These are phyloP conservation scores for Anarhynchus alexandrinus DNA, from an alignment of 2,113 vertebrate species.

Conservation along the genomic window DNA sequence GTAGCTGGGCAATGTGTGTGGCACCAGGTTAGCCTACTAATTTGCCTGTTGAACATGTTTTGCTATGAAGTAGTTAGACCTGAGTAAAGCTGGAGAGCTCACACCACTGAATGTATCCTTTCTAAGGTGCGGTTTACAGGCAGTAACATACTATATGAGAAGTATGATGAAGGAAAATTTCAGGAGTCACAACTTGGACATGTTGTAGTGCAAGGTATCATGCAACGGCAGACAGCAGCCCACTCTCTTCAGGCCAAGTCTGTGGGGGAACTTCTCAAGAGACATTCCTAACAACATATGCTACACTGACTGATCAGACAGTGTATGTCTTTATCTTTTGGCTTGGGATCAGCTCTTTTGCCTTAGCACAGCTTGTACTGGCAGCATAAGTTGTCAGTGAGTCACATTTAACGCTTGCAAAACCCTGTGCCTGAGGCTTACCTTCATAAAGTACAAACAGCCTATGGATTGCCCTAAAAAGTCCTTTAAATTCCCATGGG, in stretches of 20 bases:
- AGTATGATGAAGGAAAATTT: not conserved
- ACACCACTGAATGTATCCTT: not conserved
- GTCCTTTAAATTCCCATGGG: not conserved
- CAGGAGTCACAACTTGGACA: not conserved
- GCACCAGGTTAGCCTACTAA: not conserved
- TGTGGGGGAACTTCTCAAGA: not conserved
- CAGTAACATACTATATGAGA: not conserved
- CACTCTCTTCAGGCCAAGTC: not conserved
- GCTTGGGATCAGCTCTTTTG: not conserved
- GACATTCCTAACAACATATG: not conserved
- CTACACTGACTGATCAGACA: not conserved
- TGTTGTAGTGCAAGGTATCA: not conserved
- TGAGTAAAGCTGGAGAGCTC: not conserved
- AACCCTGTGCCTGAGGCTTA: not conserved
- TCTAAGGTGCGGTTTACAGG: not conserved
- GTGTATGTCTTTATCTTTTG: not conserved
- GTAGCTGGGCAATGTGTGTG: too few relatives aligned
- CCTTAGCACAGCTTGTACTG: not conserved
- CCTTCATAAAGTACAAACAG: not conserved
- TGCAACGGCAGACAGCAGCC: not conserved
- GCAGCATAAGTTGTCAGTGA: not conserved
- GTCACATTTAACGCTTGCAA: not conserved
- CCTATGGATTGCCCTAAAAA: not conserved
- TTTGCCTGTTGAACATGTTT: not conserved
- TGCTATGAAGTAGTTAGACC: not conserved